Conservation (phyloP, 2,888 invertebrate genomes). For the Diachrysia chrysitis region DNA sequence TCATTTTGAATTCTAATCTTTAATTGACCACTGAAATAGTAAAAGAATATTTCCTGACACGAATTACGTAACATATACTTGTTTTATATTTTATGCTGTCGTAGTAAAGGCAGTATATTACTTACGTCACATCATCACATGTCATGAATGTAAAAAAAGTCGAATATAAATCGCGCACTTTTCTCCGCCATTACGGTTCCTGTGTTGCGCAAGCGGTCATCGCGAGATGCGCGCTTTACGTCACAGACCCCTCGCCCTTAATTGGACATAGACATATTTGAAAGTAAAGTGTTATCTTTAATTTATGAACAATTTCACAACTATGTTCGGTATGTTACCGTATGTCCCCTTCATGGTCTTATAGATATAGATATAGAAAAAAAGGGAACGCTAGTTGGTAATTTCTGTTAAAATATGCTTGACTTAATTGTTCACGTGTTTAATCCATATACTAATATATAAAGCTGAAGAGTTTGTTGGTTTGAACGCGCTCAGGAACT, state of each 20-base stretch:
- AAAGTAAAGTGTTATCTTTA: constrained; percentile 17
- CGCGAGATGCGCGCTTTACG: constrained; percentile 41
- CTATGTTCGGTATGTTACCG: background rate
- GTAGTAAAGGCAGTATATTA: constrained; percentile 13
- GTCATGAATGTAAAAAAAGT: constrained; percentile 47
- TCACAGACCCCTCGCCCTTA: constrained; percentile 52
- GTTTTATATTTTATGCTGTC: constrained; percentile 40
- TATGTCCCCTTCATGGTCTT: background rate
- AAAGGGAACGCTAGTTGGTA: too few species aligned
- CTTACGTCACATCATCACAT: constrained; percentile 44
- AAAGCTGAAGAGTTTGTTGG: too few species aligned
- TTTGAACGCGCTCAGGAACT: too few species aligned
- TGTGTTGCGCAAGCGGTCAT: constrained; percentile 53
- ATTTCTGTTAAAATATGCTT: too few species aligned
- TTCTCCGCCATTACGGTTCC: constrained; percentile 34
- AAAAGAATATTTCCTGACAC: constrained; percentile 41
- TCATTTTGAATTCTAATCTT: background rate
- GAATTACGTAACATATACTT: constrained; percentile 32
- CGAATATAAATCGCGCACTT: constrained; percentile 50
- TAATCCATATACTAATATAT: too few species aligned
- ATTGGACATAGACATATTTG: constrained; percentile 16
- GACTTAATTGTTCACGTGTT: too few species aligned
- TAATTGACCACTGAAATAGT: constrained; percentile 13
- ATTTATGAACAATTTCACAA: background rate
- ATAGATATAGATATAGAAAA: too few species aligned